Evolutionary conservation across 1,140 invertebrate genomes (phyloP).

Genomic region (Pogonomyrmex californicus): DNA sequence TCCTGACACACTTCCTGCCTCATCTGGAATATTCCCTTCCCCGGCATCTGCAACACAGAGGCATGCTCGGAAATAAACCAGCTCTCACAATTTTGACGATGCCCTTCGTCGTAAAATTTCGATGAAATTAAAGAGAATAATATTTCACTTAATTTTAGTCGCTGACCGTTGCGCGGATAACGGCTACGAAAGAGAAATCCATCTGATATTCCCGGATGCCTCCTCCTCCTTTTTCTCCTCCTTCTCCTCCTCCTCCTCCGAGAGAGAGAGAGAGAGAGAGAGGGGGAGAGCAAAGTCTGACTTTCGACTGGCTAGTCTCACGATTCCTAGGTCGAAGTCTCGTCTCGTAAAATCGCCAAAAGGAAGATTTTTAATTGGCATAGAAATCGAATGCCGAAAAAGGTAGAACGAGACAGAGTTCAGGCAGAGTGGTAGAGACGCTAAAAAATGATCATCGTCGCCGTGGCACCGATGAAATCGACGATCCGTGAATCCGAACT

Average conservation of each 20-base stretch:
- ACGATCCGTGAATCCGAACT: conserved; percentile 74
- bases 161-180: background rate
- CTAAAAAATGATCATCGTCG: conserved; percentile 68
- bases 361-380: conserved; percentile 78
- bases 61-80: conserved; percentile 19
- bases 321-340: background rate
- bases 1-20: conserved; percentile 49
- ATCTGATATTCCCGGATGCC: background rate
- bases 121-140: conserved; percentile 11
- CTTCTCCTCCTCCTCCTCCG: no score
- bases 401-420: background rate
- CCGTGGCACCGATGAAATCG: conserved; percentile 56
- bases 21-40: conserved; percentile 33
- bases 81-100: conserved; percentile 13
- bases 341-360: conserved; percentile 75
- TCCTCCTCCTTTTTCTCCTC: background rate
- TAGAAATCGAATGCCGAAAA: conserved; percentile 49
- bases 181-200: background rate
- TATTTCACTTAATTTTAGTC: conserved; percentile 18
- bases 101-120: background rate
- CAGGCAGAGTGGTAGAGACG: conserved; percentile 48
- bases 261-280: no score
- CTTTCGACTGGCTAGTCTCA: conserved; percentile 32
- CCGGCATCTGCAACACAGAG: no score
- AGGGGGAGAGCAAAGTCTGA: conserved; percentile 8